A percentile compares a stretch with the other conserved stretches of the same genome.
Evolutionary conservation across 2,888 invertebrate genomes (phyloP).

Genomic region (Dusona sp.): DNA sequence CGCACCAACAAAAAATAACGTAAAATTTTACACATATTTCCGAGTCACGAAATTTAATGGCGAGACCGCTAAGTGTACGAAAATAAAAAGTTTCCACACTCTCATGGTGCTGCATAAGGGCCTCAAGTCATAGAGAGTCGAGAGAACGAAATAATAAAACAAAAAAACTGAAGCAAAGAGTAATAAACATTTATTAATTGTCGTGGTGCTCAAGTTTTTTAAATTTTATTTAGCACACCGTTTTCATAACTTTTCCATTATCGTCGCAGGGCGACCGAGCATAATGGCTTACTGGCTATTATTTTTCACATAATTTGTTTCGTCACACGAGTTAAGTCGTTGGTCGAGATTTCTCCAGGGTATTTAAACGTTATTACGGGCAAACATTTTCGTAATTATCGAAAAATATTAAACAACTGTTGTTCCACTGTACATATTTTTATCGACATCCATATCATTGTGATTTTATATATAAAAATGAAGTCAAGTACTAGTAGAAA

Average conservation of each 20-base stretch:
- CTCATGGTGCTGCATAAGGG: slow-evolving; percentile 11
- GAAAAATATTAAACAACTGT: neutral
- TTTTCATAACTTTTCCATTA: neutral
- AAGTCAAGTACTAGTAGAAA: neutral
- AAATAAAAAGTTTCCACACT: slow-evolving; percentile 11
- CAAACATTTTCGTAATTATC: neutral
- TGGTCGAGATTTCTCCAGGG: neutral
- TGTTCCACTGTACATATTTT: neutral
- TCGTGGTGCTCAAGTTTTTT: neutral
- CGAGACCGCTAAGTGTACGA: neutral
- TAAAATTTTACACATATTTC: slow-evolving; percentile 14
- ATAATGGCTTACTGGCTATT: slow-evolving; percentile 15
- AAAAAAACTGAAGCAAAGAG: slow-evolving; percentile 8
- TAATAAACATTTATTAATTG: slow-evolving; percentile 43
- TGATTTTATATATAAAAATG: neutral
- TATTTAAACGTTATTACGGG: neutral
- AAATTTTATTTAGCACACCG: neutral
- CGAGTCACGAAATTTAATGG: slow-evolving; percentile 44
- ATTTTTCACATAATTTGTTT: slow-evolving; percentile 25
- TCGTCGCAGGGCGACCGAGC: slow-evolving; percentile 18
- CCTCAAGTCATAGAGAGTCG: slow-evolving; percentile 2
- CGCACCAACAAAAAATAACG: neutral
- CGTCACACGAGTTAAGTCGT: neutral
- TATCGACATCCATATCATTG: neutral
- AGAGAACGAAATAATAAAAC: neutral